A percentile compares a stretch with the other conserved stretches of the same genome.
These are phyloP conservation scores for Esox masquinongy DNA, from an alignment of 2,797 vertebrate species.

Conservation along the genomic window DNA sequence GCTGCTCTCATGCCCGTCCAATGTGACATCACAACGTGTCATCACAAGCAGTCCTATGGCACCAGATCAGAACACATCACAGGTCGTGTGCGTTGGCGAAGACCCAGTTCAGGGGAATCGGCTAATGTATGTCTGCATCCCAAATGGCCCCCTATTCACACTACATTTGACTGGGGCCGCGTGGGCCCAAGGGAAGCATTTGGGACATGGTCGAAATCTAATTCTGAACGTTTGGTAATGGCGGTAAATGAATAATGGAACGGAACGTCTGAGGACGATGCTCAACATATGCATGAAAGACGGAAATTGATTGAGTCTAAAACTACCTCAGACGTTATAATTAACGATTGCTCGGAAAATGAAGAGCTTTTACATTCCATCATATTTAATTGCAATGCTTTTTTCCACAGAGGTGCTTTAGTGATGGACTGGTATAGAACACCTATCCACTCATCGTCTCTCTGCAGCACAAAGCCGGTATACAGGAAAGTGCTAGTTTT, in stretches of 20 bases:
- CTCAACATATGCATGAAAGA: constrained; percentile 9
- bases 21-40: constrained; percentile 21
- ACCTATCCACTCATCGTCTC: too few species aligned
- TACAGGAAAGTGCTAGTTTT: too few species aligned
- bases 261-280: background rate
- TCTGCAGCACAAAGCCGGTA: too few species aligned
- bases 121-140: background rate
- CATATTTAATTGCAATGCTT: too few species aligned
- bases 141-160: background rate
- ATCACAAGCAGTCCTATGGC: too few species aligned
- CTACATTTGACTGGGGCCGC: background rate
- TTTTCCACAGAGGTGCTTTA: too few species aligned
- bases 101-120: constrained; percentile 2
- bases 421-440: too few species aligned
- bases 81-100: too few species aligned
- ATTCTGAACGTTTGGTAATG: constrained; percentile 23
- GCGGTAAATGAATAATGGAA: constrained; percentile 21
- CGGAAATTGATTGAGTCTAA: background rate
- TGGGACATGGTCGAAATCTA: constrained; percentile 14
- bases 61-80: too few species aligned
- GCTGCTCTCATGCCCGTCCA: constrained; percentile 32
- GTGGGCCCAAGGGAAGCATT: background rate
- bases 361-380: background rate
- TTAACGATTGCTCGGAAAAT: background rate
- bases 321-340: background rate